These are phyloP conservation scores for Papilio helenus DNA, from an alignment of 1,140 invertebrate species.

Conservation along the genomic window DNA sequence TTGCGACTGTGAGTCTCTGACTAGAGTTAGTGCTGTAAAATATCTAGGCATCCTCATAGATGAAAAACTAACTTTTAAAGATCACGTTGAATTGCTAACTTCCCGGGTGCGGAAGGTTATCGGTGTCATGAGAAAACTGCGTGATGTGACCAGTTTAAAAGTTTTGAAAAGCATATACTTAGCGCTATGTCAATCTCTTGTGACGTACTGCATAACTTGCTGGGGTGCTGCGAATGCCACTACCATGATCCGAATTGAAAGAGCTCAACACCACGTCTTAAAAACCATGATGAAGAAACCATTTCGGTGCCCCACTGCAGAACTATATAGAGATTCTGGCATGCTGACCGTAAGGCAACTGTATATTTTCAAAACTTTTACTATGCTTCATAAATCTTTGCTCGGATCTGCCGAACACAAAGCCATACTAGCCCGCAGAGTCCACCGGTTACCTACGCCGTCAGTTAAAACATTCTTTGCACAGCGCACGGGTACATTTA, in stretches of 20 bases:
- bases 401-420: too few species aligned
- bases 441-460: too few species aligned
- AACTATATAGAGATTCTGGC: too few species aligned
- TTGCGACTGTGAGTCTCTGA: background rate
- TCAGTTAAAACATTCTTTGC: conserved; percentile 44
- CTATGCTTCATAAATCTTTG: too few species aligned
- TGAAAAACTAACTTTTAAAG: background rate
- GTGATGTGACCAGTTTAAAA: background rate
- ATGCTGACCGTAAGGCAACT: too few species aligned
- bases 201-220: background rate
- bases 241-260: background rate
- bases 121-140: background rate
- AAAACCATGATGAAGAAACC: background rate
- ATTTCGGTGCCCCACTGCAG: conserved; percentile 32
- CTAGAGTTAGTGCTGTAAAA: background rate
- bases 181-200: background rate
- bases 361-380: too few species aligned
- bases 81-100: background rate
- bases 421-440: too few species aligned
- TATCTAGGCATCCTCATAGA: background rate
- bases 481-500: background rate
- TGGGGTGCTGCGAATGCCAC: background rate
- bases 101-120: background rate
- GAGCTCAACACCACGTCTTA: background rate
- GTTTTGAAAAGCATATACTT: background rate